These are phyloP conservation scores for Mastomys natalensis DNA, from an alignment of 2,113 vertebrate species.

Conservation along the genomic window DNA sequence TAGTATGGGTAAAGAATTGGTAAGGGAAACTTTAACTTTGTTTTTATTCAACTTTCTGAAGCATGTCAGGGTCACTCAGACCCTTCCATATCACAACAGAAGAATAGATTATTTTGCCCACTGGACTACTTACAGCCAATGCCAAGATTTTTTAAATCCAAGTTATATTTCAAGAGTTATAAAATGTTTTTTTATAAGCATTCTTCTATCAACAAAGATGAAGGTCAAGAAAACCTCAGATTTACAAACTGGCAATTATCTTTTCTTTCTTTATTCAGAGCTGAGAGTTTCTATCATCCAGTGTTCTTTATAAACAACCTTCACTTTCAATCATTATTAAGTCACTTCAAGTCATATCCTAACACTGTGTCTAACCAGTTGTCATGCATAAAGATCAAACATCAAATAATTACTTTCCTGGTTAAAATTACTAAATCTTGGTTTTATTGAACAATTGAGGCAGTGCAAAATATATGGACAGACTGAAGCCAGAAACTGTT, in stretches of 20 bases:
- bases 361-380: background rate
- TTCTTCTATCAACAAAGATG: background rate
- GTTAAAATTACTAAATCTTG: background rate
- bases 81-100: background rate
- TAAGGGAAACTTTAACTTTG: background rate
- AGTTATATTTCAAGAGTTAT: background rate
- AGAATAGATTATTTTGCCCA: background rate
- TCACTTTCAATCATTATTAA: background rate
- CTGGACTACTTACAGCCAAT: background rate
- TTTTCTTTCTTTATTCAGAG: background rate
- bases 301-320: accelerated
- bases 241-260: background rate
- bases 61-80: background rate
- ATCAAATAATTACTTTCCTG: background rate
- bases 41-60: background rate
- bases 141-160: background rate
- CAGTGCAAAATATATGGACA: background rate
- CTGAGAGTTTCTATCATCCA: background rate
- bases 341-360: background rate
- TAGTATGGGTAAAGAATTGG: background rate
- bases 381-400: background rate
- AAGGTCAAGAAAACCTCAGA: background rate
- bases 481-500: background rate
- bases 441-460: background rate
- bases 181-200: background rate